These are phyloP conservation scores for Eclectus roratus DNA, from an alignment of 2,113 vertebrate species.

Conservation along the genomic window DNA sequence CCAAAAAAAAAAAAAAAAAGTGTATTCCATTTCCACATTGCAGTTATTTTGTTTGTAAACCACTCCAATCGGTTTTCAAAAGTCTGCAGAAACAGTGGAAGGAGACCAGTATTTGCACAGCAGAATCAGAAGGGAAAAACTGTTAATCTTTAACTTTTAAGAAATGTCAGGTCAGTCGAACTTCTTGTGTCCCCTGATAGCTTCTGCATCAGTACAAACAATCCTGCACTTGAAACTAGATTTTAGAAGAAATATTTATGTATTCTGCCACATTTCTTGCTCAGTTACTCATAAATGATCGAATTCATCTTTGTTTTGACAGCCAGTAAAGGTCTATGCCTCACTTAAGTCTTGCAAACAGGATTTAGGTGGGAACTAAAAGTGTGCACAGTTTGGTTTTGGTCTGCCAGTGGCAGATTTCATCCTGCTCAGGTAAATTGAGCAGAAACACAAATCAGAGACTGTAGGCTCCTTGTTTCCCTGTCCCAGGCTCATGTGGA, in stretches of 20 bases:
- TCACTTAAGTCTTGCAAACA: conserved; percentile 29
- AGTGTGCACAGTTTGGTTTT: not conserved
- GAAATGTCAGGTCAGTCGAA: not conserved
- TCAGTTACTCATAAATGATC: not conserved
- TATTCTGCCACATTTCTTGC: not conserved
- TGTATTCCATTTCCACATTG: not conserved
- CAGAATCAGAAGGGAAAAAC: not conserved
- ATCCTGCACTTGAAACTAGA: not conserved
- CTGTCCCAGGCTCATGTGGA: not conserved
- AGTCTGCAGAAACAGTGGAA: not conserved
- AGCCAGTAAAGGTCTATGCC: conserved; percentile 16
- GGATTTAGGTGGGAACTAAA: not conserved
- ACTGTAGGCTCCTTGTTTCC: not conserved
- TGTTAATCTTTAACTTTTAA: not conserved
- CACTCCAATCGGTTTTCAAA: not conserved
- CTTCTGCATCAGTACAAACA: not conserved
- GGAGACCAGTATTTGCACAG: not conserved
- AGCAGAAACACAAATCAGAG: not conserved
- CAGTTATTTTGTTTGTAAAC: not conserved
- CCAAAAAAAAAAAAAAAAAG: not conserved
- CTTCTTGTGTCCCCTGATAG: not conserved
- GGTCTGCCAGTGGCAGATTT: not conserved
- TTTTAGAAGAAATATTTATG: not conserved
- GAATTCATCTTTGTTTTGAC: not conserved
- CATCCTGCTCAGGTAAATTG: not conserved